Conservation (phyloP, 2,113 vertebrate genomes). For the Phasianus colchicus region DNA sequence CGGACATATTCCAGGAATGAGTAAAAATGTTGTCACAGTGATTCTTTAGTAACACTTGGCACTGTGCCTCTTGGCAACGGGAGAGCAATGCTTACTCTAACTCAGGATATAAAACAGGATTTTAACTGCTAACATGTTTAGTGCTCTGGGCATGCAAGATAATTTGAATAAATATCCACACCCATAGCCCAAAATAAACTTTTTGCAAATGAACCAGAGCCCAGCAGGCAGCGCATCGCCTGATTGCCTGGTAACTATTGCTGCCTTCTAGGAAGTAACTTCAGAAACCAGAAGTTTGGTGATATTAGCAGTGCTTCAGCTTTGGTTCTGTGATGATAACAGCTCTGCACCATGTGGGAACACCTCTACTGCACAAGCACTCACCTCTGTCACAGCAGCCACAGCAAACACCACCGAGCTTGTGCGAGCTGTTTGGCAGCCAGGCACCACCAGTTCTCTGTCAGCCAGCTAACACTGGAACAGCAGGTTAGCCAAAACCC, state of each 20-base stretch:
- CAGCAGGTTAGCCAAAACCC: background rate
- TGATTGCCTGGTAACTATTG: fast-evolving
- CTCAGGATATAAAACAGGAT: background rate
- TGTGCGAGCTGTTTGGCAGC: background rate
- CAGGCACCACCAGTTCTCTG: fast-evolving
- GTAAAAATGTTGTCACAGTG: background rate
- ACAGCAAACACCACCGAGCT: background rate
- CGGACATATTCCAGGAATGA: constrained; percentile 21
- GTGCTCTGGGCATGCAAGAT: background rate
- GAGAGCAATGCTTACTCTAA: background rate
- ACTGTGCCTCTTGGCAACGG: background rate
- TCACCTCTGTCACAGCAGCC: background rate
- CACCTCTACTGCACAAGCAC: background rate
- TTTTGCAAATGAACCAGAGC: background rate
- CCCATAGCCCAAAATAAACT: background rate
- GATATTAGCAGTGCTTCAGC: background rate
- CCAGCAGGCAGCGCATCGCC: background rate
- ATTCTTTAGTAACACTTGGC: constrained; percentile 27
- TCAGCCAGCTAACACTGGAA: background rate
- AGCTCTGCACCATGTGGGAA: background rate
- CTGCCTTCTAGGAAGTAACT: background rate
- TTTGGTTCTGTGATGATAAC: background rate
- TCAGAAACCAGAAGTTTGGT: background rate
- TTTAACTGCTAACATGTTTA: background rate
- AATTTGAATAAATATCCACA: background rate